Conservation (phyloP, 1,140 invertebrate species). For the Drosophila azteca region DNA sequence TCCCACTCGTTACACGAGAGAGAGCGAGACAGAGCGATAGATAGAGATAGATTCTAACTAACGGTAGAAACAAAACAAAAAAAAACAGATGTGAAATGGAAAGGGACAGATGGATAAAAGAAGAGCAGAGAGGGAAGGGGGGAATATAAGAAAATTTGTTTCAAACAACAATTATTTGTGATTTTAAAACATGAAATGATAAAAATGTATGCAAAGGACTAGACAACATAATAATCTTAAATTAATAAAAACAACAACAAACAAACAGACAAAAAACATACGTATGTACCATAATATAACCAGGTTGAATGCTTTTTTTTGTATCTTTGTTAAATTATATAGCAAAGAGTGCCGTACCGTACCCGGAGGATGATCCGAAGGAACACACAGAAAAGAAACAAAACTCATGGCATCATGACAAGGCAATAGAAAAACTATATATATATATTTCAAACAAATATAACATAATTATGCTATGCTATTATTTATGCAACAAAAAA, state of each 20-base stretch:
- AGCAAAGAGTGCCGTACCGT: constrained; percentile 22
- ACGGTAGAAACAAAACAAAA: background rate
- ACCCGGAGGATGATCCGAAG: constrained; percentile 15
- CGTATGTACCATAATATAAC: too few relatives aligned
- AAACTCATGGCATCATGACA: constrained; percentile 13
- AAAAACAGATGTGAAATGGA: background rate
- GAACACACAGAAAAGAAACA: constrained; percentile 7
- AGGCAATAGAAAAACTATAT: constrained; percentile 39
- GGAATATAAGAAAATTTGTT: constrained; percentile 64
- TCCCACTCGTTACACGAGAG: constrained; percentile 1
- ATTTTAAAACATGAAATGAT: constrained; percentile 80
- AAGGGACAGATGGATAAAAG: constrained; percentile 22
- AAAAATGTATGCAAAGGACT: constrained; percentile 61
- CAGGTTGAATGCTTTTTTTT: constrained; percentile 67
- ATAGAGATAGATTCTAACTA: background rate
- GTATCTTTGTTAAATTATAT: constrained; percentile 64
- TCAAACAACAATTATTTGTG: constrained; percentile 80
- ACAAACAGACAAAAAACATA: constrained; percentile 7
- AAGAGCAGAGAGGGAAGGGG: constrained; percentile 14
- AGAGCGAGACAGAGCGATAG: constrained; percentile 6
- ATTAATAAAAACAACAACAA: constrained; percentile 65
- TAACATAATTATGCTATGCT: constrained; percentile 45
- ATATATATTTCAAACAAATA: constrained; percentile 9
- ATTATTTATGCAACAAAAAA: constrained; percentile 71
- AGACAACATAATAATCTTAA: constrained; percentile 68